These are phyloP conservation scores for Rachycentron canadum DNA, from an alignment of 2,797 vertebrate species.

Conservation along the genomic window DNA sequence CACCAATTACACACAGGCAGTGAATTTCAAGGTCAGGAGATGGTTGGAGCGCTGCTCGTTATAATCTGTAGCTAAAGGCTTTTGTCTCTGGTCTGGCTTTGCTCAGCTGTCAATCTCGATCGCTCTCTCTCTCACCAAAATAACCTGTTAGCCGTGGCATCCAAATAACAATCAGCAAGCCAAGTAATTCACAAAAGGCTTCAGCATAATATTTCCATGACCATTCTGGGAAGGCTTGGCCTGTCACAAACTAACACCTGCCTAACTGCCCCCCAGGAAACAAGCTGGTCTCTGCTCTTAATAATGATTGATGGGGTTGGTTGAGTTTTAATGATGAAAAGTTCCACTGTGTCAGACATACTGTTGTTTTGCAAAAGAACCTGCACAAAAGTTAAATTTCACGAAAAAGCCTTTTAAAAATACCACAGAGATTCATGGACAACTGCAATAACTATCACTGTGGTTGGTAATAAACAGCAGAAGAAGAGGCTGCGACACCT, in stretches of 20 bases:
- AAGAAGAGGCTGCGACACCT: too few species aligned
- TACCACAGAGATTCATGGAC: too few species aligned
- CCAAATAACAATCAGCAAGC: conserved; percentile 5
- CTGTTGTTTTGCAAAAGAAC: neutral
- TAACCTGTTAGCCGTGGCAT: neutral
- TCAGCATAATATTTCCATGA: neutral
- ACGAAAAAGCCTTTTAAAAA: too few species aligned
- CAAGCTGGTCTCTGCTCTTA: neutral
- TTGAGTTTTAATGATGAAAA: neutral
- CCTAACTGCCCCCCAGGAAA: neutral
- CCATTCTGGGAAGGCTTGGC: neutral
- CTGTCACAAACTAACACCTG: neutral
- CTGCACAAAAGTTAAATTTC: too few species aligned
- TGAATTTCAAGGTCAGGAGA: neutral
- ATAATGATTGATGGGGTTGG: neutral
- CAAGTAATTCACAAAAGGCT: neutral
- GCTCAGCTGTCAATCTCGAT: neutral
- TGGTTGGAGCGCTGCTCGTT: neutral
- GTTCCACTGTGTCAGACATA: neutral
- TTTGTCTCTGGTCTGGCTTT: neutral
- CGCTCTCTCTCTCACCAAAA: neutral
- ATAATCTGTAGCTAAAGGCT: neutral
- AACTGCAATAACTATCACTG: too few species aligned
- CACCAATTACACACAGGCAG: neutral
- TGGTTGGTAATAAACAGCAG: too few species aligned